phyloP scores from a whole-genome alignment of 53 echinoderm and acorn worm genomes.

The Henricia sp. region DNA sequence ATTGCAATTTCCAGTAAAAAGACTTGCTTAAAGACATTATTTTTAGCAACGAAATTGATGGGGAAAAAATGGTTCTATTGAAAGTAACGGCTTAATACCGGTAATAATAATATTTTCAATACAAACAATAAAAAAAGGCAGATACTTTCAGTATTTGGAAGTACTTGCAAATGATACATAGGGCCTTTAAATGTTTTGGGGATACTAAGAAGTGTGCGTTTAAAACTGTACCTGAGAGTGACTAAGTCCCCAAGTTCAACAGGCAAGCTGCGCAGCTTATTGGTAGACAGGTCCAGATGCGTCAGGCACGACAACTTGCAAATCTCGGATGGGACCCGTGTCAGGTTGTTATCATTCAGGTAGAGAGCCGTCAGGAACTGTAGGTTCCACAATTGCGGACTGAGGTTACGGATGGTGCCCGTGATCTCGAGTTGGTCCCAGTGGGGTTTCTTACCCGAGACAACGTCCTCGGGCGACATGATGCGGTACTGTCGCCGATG shows the following conservation, averaged over 20 bases:
- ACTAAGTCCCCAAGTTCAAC: slow-evolving; percentile 93
- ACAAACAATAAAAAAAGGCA: no score
- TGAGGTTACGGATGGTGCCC: slow-evolving; percentile 98
- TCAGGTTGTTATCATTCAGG: slow-evolving; percentile 97
- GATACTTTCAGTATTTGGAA: no score
- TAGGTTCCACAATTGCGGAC: slow-evolving; percentile 90
- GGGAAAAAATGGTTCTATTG: no score
- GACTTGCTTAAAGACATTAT: no score
- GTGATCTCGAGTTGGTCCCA: slow-evolving; percentile 96
- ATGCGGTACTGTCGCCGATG: slow-evolving; percentile 84
- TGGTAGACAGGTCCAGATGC: slow-evolving; percentile 91
- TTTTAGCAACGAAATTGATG: no score
- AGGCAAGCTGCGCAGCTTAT: slow-evolving; percentile 94
- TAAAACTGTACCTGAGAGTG: slow-evolving; percentile 89
- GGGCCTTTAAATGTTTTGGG: no score
- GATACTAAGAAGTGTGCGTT: no score
- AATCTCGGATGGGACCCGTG: slow-evolving; percentile 94
- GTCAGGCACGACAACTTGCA: slow-evolving; percentile 82
- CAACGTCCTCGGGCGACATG: slow-evolving; percentile 95
- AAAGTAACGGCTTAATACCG: no score
- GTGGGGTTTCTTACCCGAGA: slow-evolving; percentile 92
- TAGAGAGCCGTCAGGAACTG: slow-evolving; percentile 88
- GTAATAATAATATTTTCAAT: no score
- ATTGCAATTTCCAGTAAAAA: no score
- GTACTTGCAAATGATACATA: no score